Conservation (phyloP, 2,888 invertebrate genomes). For the Vesta saturnalis region DNA sequence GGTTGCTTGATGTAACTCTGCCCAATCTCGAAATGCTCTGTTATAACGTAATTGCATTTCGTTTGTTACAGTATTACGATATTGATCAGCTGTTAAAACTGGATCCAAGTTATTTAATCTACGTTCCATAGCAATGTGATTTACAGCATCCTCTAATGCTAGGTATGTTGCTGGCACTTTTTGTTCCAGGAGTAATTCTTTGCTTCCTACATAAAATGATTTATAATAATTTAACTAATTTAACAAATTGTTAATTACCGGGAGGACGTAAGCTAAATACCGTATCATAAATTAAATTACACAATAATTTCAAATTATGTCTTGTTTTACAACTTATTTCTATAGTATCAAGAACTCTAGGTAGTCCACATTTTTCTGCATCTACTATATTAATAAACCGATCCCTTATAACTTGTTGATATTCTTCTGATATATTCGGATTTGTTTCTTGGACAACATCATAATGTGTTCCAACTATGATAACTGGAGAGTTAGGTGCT, state of each 20-base stretch:
- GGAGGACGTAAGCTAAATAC: conserved; percentile 92
- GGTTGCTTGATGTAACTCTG: conserved; percentile 94
- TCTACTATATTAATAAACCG: conserved; percentile 93
- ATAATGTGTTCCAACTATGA: conserved; percentile 96
- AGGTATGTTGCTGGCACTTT: conserved; percentile 96
- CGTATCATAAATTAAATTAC: conserved; percentile 92
- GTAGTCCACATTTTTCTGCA: conserved; percentile 95
- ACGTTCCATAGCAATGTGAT: conserved; percentile 81
- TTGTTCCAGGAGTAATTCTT: conserved; percentile 90
- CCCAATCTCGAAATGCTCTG: conserved; percentile 83
- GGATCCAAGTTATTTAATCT: conserved; percentile 77
- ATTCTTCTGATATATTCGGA: conserved; percentile 74
- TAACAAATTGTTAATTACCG: conserved; percentile 63
- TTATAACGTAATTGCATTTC: conserved; percentile 76
- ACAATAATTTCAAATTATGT: conserved; percentile 89
- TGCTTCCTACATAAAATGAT: conserved; percentile 71
- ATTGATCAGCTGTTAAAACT: conserved; percentile 82
- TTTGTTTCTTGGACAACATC: conserved; percentile 80
- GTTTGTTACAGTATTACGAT: conserved; percentile 68
- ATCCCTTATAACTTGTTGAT: conserved; percentile 89
- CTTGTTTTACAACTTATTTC: conserved; percentile 91
- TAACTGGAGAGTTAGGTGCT: conserved; percentile 95
- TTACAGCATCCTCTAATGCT: conserved; percentile 92
- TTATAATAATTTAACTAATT: neutral
- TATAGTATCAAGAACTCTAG: conserved; percentile 90